These are phyloP conservation scores for Periparus ater DNA, from an alignment of 2,797 vertebrate genomes.

Conservation along the genomic window DNA sequence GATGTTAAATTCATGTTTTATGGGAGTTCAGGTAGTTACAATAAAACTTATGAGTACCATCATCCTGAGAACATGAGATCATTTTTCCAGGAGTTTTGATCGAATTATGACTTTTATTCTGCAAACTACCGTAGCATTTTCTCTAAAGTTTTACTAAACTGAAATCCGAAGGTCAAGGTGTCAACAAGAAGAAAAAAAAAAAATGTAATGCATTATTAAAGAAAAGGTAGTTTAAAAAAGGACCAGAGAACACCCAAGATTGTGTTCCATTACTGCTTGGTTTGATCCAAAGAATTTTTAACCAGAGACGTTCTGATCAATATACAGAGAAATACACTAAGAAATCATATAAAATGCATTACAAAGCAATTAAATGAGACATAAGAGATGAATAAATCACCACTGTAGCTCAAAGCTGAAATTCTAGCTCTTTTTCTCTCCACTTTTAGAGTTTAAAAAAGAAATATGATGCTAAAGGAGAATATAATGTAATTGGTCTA, in stretches of 20 bases:
- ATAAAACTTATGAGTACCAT: not conserved
- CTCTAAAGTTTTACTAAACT: constrained; percentile 4
- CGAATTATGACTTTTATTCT: constrained; percentile 16
- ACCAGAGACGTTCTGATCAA: not conserved
- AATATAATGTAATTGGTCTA: not conserved
- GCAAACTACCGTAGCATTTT: not conserved
- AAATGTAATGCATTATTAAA: not conserved
- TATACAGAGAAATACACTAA: not conserved
- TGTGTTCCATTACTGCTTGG: not conserved
- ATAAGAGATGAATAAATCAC: not conserved
- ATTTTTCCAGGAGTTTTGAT: not conserved
- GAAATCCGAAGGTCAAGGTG: not conserved
- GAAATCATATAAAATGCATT: not conserved
- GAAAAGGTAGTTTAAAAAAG: not conserved
- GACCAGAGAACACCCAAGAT: not conserved
- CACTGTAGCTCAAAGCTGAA: not conserved
- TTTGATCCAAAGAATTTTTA: not conserved
- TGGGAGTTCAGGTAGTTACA: not conserved
- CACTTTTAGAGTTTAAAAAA: not conserved
- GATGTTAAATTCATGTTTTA: constrained; percentile 9
- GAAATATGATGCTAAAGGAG: not conserved
- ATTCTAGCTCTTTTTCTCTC: not conserved
- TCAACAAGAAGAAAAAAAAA: not conserved
- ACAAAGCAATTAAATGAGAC: not conserved
- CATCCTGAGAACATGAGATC: not conserved